These are phyloP conservation scores for Epizoanthus scotinus DNA, from an alignment of 92 coral and sea anemone species.

Conservation along the genomic window DNA sequence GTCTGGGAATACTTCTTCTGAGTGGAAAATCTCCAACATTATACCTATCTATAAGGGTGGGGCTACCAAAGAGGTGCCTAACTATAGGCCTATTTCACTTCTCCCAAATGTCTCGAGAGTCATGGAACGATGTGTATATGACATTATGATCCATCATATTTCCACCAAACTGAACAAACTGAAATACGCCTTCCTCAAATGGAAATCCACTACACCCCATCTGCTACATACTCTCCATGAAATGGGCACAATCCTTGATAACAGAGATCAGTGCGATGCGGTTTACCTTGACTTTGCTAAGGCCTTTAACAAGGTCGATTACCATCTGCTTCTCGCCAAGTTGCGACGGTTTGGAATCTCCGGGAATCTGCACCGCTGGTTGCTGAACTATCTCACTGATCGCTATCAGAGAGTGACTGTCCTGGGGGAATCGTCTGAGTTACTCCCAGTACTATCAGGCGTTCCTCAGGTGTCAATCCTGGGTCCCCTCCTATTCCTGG, in stretches of 20 bases:
- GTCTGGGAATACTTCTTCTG: background rate
- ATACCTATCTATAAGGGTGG: background rate
- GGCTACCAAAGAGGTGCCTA: background rate
- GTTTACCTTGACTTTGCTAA: slow-evolving; percentile 15
- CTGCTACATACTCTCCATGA: background rate
- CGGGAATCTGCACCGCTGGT: slow-evolving; percentile 10
- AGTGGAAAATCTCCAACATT: slow-evolving; percentile 2
- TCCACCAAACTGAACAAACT: background rate
- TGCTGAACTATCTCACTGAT: background rate
- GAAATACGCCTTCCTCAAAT: background rate
- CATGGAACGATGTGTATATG: background rate
- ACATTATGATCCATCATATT: background rate
- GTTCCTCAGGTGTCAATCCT: slow-evolving; percentile 41
- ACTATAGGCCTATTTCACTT: slow-evolving; percentile 3
- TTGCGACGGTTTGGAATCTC: slow-evolving; percentile 23
- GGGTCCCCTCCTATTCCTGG: slow-evolving; percentile 16
- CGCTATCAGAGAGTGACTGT: slow-evolving; percentile 15
- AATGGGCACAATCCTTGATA: background rate
- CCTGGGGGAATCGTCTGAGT: background rate
- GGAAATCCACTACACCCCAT: background rate
- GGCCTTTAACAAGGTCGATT: background rate
- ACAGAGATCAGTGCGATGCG: background rate
- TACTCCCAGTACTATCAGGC: background rate
- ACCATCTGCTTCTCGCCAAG: slow-evolving; percentile 5
- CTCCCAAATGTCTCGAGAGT: background rate